Conservation (phyloP, 2,797 vertebrate genomes). For the Onychomys arenicola region DNA sequence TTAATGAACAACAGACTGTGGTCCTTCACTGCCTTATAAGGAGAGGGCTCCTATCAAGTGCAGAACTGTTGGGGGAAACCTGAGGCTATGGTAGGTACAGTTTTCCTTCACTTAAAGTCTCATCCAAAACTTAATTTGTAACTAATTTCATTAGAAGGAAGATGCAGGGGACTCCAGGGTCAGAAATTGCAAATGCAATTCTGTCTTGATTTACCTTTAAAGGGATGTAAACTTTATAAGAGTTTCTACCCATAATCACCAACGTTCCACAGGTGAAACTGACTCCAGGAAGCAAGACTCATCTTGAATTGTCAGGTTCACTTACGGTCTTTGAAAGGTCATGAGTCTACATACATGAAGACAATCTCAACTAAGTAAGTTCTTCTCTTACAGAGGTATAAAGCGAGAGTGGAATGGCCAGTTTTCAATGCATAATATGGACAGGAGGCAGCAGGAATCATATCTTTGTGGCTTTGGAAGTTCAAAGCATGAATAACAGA, state of each 20-base stretch:
- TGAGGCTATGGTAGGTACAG: conserved; percentile 55
- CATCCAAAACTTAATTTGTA: conserved; percentile 80
- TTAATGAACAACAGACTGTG: conserved; percentile 84
- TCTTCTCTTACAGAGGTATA: conserved; percentile 73
- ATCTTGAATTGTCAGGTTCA: conserved; percentile 77
- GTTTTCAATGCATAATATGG: conserved; percentile 63
- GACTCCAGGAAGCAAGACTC: conserved; percentile 62
- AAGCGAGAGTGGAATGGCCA: neutral
- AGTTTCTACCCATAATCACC: conserved; percentile 66
- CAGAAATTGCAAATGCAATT: conserved; percentile 77
- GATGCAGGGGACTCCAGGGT: conserved; percentile 58
- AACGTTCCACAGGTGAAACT: conserved; percentile 62
- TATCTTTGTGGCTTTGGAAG: conserved; percentile 66
- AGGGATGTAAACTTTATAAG: conserved; percentile 78
- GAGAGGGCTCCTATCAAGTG: conserved; percentile 68
- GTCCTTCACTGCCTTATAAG: conserved; percentile 72
- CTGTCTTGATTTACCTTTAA: conserved; percentile 66
- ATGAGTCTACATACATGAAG: conserved; percentile 70
- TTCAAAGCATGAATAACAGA: conserved; percentile 69
- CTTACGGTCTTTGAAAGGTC: conserved; percentile 70
- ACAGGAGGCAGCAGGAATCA: conserved; percentile 73
- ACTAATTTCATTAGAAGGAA: conserved; percentile 69
- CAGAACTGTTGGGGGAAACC: neutral
- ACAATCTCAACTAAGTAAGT: conserved; percentile 72
- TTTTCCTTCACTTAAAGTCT: conserved; percentile 70